Evolutionary conservation across 2,888 invertebrate genomes (phyloP).

Genomic region (Melieria picta): DNA sequence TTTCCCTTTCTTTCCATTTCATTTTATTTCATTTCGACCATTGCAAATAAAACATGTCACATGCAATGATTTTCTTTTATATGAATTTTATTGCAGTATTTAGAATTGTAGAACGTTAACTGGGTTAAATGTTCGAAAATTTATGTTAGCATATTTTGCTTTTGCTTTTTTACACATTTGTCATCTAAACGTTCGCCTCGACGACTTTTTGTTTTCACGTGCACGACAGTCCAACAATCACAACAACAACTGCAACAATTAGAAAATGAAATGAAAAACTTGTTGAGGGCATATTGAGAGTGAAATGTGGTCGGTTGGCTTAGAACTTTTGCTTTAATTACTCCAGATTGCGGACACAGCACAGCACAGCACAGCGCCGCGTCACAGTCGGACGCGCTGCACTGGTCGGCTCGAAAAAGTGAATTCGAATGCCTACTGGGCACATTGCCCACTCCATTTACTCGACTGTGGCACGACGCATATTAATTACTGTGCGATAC

Average conservation of each 20-base stretch:
- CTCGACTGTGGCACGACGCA: no score
- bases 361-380: no score
- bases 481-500: no score
- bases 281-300: constrained; percentile 22
- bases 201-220: no score
- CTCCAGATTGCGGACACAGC: constrained; percentile 2
- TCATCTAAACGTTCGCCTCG: no score
- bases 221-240: not conserved
- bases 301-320: constrained; percentile 26
- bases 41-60: not conserved
- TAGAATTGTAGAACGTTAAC: constrained; percentile 40
- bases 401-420: no score
- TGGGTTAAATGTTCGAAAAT: constrained; percentile 36
- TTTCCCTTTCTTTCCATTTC: not conserved
- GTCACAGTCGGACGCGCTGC: no score
- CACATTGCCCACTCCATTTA: no score
- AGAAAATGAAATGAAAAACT: not conserved
- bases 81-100: constrained; percentile 8
- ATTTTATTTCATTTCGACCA: not conserved
- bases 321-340: constrained; percentile 32
- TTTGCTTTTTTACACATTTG: no score
- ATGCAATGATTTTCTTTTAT: not conserved
- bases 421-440: no score
- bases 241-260: not conserved
- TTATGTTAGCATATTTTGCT: constrained; percentile 1